Base-by-base conservation (phyloP, 2,113 vertebrate species). In the Psittacula cyanocephala region DNA sequence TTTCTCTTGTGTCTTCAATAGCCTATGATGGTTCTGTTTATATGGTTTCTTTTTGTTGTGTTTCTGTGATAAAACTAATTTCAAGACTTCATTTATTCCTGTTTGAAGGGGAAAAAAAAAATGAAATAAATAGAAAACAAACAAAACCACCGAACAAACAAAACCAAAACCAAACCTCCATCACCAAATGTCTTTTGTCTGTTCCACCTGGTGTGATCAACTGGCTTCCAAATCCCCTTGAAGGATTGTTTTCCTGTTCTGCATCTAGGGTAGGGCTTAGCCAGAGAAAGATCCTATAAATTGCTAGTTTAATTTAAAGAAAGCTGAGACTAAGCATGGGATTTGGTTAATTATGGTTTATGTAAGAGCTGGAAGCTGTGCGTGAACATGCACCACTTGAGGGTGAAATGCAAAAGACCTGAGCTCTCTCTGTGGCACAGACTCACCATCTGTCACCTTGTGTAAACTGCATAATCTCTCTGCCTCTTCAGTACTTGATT, bases 21-120 rank as follows among this genome's bases (percentile, higher is more conserved):
- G 3, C 10, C 11, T 79, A 76, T 10, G 68, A 27, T 39, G 23
- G 25, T 43, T 80, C 37, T 49, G 7, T 46, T 78, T n/a, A 8
- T 20, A 27, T 28, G 5, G 14, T 39, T 81, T 50, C 14, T 49
- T 77, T 69, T 88, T 70, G 25, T 24, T 53, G 5, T 63, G 12
- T 41, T 88, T 71, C 46, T 79, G 23, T 52, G 46, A 46, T 53
- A 53, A 52, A 81, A 63, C 9, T 20, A 41, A 31, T 71, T 64
- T 11, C 3, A 53, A 31, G 0, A 29, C 14, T 50, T 57, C 19
- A 60, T 0, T 68, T 75, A 60, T 47, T 81, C 15, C 19, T 59
- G 27, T 64, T 7, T 0, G 0, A 33, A 7, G 37, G 28, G 6
- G 1, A 2, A 33, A 41, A 43, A 3, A 3, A 59, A 27, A 0